These are phyloP conservation scores for Fundulus diaphanus DNA, from an alignment of 2,797 vertebrate species.

Conservation along the genomic window DNA sequence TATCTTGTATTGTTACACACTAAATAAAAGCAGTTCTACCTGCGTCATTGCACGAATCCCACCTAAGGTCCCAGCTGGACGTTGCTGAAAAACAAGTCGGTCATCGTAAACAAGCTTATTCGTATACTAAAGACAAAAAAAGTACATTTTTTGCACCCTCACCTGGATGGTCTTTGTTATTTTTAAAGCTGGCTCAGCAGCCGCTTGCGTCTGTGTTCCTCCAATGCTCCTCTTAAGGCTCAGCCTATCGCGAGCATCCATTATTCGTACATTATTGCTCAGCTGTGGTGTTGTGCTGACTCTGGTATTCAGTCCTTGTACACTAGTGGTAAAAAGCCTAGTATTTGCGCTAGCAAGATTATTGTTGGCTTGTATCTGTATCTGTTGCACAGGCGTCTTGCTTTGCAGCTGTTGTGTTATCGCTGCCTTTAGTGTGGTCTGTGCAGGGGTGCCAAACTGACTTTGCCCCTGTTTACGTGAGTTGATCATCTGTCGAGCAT, in stretches of 20 bases:
- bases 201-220: slow-evolving; percentile 70
- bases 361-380: slow-evolving; percentile 76
- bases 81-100: slow-evolving; percentile 68
- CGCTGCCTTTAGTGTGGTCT: slow-evolving; percentile 43
- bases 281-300: slow-evolving; percentile 55
- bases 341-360: slow-evolving; percentile 44
- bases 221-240: slow-evolving; percentile 90
- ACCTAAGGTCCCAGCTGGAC: slow-evolving; percentile 73
- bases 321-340: slow-evolving; percentile 65
- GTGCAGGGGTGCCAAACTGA: slow-evolving; percentile 45
- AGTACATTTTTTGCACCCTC: slow-evolving; percentile 15
- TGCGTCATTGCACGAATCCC: slow-evolving; percentile 70
- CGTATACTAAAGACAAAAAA: background rate
- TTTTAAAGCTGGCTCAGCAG: slow-evolving; percentile 83
- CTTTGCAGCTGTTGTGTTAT: slow-evolving; percentile 59
- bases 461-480: slow-evolving; percentile 88
- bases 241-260: slow-evolving; percentile 93
- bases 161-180: slow-evolving; percentile 99
- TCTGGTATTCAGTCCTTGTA: slow-evolving; percentile 67
- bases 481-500: slow-evolving; percentile 95
- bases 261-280: slow-evolving; percentile 83
- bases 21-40: slow-evolving; percentile 47
- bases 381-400: slow-evolving; percentile 68
- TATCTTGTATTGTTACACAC: background rate
- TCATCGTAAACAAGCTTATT: background rate